Base-by-base conservation (phyloP, 2,113 vertebrate genomes). In the Azemiops feae region DNA sequence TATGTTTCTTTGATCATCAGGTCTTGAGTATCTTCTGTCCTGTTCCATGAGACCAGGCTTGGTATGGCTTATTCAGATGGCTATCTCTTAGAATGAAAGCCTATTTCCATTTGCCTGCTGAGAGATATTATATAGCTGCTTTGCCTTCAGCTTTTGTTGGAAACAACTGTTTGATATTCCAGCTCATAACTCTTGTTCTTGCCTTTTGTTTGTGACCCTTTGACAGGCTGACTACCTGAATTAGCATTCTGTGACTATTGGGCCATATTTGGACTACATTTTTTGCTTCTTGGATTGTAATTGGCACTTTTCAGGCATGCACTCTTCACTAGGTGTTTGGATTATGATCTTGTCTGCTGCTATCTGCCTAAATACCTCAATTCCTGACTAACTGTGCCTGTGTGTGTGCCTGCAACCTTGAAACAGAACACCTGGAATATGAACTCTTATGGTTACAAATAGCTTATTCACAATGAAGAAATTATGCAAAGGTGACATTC, bases 371-470 rank as follows among this genome's bases (percentile, higher is more conserved):
- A 69, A 69, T 69, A n/a, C 30, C 30, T 69, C 64, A 69, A n/a
- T 14, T 16, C n/a, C 64, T 69, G 64, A 16, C 58, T 60, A 60
- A 60, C 30, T 69, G 1, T 69, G 11, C n/a, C 30, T 69, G 4
- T 5, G 0, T 69, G 30, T 14, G 5, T 69, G 64, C 64, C 12
- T 69, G 30, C 30, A 69, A 69, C 30, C 64, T 69, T 69, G 64
- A 69, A 69, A 69, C 0, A 0, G 8, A 0, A 0, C 91, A 91
- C 91, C 93, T 2, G 90, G 91, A 95, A 94, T n/a, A 39, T 23
- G 45, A 87, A 89, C 58, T 94, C 91, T 47, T 30, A 10, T 57
- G 69, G 23, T 85, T 34, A 91, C 74, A 18, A n/a, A 0, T 0
- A 4, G 53, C 64, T 94, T 90, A 91, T 69, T 94, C 92, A n/a